Evolutionary conservation across 2,797 vertebrate genomes (phyloP).

Genomic region (Buceros bicornis): DNA sequence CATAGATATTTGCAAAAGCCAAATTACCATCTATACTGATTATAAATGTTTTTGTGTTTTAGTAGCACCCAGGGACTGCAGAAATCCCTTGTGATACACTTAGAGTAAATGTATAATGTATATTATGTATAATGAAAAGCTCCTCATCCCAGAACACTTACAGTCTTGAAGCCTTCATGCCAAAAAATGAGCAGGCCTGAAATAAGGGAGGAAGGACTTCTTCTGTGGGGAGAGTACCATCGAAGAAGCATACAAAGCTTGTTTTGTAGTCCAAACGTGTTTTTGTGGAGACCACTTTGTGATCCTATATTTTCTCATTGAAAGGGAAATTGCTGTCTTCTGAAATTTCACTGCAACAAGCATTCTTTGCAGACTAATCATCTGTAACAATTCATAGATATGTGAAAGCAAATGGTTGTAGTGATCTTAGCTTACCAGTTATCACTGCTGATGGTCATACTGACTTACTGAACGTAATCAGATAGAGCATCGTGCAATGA

Average conservation of each 20-base stretch:
- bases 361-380: background rate
- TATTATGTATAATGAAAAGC: background rate
- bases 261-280: background rate
- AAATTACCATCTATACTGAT: background rate
- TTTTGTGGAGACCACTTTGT: background rate
- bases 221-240: background rate
- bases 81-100: background rate
- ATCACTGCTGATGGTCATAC: background rate
- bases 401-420: background rate
- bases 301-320: background rate
- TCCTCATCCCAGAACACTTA: background rate
- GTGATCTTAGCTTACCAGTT: background rate
- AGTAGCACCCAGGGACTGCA: background rate
- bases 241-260: background rate
- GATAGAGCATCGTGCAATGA: background rate
- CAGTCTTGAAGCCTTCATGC: background rate
- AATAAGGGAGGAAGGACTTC: background rate
- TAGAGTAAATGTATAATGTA: background rate
- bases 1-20: background rate
- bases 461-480: background rate
- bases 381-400: background rate
- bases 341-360: background rate
- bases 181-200: background rate
- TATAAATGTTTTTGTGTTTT: background rate
- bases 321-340: background rate